These are phyloP conservation scores for Sinocyclocheilus maitianheensis DNA, from an alignment of 2,113 vertebrate species.

Conservation along the genomic window DNA sequence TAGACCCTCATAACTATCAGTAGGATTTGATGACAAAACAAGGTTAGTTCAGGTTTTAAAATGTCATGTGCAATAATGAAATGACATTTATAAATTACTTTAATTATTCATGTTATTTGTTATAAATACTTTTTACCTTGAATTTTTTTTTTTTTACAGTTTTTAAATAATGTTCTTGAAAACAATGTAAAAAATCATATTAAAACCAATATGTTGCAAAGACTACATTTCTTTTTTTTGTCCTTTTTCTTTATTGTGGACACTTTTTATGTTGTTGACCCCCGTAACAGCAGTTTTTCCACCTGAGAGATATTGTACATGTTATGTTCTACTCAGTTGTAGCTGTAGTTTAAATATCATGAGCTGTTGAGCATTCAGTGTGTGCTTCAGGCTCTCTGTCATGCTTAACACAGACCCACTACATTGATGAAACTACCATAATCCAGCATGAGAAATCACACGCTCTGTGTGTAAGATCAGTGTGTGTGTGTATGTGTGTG, in stretches of 20 bases:
- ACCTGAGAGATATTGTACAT: not conserved
- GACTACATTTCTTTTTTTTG: not conserved
- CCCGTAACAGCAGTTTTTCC: not conserved
- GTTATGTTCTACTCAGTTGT: not conserved
- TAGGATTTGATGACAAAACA: not conserved
- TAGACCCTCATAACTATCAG: not conserved
- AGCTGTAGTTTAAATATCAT: constrained; percentile 9
- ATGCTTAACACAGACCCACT: constrained; percentile 25
- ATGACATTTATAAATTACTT: not conserved
- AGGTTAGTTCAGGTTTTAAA: not conserved
- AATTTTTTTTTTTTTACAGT: not conserved
- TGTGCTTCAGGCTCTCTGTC: constrained; percentile 14
- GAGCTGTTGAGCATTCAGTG: not conserved
- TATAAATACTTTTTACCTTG: not conserved
- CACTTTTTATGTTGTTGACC: not conserved
- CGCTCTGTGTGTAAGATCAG: not conserved
- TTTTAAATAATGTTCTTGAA: not conserved
- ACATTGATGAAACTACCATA: constrained; percentile 27
- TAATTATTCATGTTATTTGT: not conserved
- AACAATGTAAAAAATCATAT: not conserved
- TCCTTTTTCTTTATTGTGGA: not conserved
- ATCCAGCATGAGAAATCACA: constrained; percentile 31
- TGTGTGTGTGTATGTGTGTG: constrained; percentile 1
- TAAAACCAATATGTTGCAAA: not conserved
- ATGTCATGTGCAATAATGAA: not conserved